Percentiles rank a stretch among this genome's conserved stretches.
Conservation (phyloP, 64 coral and sea anemone species). For the Pocillopora damicornis region DNA sequence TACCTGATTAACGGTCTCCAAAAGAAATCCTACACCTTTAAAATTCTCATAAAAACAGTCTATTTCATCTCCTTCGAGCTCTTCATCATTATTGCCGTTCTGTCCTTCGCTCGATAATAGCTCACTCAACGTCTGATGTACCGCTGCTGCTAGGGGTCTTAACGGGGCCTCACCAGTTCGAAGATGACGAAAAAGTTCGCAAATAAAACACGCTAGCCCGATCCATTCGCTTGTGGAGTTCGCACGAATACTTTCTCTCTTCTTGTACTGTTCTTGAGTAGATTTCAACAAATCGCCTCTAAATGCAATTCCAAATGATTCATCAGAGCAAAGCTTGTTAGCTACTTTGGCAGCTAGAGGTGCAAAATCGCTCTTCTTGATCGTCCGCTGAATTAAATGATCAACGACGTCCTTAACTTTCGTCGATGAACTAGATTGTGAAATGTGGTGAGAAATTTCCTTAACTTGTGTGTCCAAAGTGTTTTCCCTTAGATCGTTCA, state of each 20-base stretch:
- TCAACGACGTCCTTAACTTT: conserved; percentile 34
- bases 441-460: neutral
- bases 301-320: conserved; percentile 52
- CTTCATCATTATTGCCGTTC: neutral
- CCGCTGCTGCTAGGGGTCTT: conserved; percentile 53
- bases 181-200: conserved; percentile 80
- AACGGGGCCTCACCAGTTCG: conserved; percentile 49
- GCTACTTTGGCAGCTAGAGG: conserved; percentile 32
- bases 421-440: neutral
- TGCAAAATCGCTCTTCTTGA: conserved; percentile 67
- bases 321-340: conserved; percentile 52
- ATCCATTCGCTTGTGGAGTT: conserved; percentile 63
- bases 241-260: conserved; percentile 44
- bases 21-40: conserved; percentile 57
- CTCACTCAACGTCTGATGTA: conserved; percentile 59
- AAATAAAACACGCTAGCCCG: conserved; percentile 59
- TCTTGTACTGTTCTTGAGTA: conserved; percentile 85
- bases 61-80: conserved; percentile 50
- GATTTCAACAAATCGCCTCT: conserved; percentile 62
- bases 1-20: conserved; percentile 68
- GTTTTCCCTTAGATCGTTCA: conserved; percentile 50
- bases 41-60: conserved; percentile 81
- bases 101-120: conserved; percentile 32
- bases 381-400: conserved; percentile 40
- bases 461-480: conserved; percentile 22